These are phyloP conservation scores for Artemisiospiza belli DNA, from an alignment of 2,113 vertebrate genomes.

Conservation along the genomic window DNA sequence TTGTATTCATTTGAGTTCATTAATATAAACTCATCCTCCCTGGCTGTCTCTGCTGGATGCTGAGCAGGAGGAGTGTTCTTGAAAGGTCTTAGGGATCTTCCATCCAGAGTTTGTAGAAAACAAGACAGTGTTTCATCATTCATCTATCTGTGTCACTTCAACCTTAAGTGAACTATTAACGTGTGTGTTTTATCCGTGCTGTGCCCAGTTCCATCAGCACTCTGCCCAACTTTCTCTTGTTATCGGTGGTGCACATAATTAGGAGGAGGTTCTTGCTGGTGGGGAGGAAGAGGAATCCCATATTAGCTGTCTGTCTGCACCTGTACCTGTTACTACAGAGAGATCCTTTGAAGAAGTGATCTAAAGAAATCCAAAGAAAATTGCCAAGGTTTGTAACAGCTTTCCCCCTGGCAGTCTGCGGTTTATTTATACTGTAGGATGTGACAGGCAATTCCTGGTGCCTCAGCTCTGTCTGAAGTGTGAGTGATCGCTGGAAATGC, in stretches of 20 bases:
- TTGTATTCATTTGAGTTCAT: background rate
- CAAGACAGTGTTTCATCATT: background rate
- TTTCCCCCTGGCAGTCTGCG: background rate
- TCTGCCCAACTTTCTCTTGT: background rate
- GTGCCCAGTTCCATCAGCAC: background rate
- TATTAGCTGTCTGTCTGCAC: background rate
- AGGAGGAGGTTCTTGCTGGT: background rate
- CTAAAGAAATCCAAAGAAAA: conserved; percentile 20
- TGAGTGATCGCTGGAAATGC: background rate
- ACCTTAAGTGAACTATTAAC: background rate
- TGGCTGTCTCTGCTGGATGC: background rate
- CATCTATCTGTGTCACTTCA: background rate
- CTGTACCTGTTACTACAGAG: background rate
- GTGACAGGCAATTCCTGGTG: conserved; percentile 33
- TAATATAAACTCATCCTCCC: background rate
- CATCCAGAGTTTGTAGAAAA: background rate
- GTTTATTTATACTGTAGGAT: conserved; percentile 32
- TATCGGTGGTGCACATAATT: background rate
- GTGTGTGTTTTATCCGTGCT: background rate
- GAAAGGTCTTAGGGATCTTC: background rate
- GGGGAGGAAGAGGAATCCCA: background rate
- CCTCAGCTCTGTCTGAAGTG: background rate
- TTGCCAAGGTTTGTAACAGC: conserved; percentile 5
- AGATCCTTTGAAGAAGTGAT: background rate
- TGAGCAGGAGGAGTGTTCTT: background rate